phyloP scores from a whole-genome alignment of 2,888 invertebrate genomes.

The Hyppa rectilinea region DNA sequence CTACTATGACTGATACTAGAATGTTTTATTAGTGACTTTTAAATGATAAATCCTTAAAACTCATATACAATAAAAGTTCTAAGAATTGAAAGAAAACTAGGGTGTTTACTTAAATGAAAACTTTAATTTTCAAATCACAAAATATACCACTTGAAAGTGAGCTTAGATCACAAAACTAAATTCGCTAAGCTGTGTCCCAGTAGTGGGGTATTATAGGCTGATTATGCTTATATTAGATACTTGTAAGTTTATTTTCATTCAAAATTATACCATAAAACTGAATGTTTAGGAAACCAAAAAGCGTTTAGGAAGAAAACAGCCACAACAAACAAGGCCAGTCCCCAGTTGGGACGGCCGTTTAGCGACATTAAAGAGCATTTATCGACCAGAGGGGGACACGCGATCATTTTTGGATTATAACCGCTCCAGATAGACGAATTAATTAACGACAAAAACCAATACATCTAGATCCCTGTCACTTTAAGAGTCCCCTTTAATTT shows the following conservation, averaged over 20 bases:
- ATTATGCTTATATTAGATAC: background rate
- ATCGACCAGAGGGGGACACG: constrained; percentile 82
- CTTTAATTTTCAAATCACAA: constrained; percentile 10
- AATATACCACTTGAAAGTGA: constrained; percentile 2
- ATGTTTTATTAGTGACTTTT: too few relatives aligned
- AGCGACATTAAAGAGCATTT: constrained; percentile 87
- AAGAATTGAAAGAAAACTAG: too few relatives aligned
- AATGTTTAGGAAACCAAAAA: background rate
- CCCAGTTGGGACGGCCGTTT: constrained; percentile 75
- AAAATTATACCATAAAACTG: constrained; percentile 6
- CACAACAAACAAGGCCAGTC: constrained; percentile 59
- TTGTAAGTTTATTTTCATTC: background rate
- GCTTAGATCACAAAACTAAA: constrained; percentile 7
- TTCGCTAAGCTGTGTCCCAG: too few relatives aligned
- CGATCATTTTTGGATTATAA: constrained; percentile 90
- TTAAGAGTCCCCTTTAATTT: constrained; percentile 54
- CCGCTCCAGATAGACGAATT: constrained; percentile 88
- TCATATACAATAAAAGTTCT: too few relatives aligned
- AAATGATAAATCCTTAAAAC: too few relatives aligned
- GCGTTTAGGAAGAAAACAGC: constrained; percentile 38
- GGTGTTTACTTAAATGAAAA: constrained; percentile 7
- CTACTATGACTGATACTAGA: too few relatives aligned
- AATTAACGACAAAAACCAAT: constrained; percentile 84
- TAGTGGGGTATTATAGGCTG: too few relatives aligned
- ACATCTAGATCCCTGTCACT: constrained; percentile 75